Evolutionary conservation across 2,113 vertebrate genomes (phyloP).

Genomic region (Lipotes vexillifer): DNA sequence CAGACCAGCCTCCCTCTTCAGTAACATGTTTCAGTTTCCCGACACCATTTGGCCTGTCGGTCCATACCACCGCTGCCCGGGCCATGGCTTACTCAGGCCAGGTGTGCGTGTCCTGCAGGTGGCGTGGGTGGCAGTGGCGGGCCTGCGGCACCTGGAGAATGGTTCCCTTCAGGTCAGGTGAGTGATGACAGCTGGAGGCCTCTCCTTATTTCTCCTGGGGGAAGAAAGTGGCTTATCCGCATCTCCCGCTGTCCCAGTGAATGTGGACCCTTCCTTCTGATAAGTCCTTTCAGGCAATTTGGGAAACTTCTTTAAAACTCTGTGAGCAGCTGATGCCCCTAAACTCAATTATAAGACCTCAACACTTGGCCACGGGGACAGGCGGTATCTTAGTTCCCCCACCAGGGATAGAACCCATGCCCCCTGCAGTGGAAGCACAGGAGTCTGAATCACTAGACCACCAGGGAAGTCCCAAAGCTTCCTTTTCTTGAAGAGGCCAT

Average conservation of each 20-base stretch:
- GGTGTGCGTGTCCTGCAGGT: not conserved
- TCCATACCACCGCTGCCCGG: not conserved
- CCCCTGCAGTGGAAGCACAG: not conserved
- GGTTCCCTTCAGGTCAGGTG: not conserved
- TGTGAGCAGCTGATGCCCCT: not conserved
- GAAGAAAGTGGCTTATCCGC: rapidly evolving
- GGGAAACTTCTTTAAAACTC: not conserved
- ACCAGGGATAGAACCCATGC: not conserved
- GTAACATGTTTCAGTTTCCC: not conserved
- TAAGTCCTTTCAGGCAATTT: not conserved
- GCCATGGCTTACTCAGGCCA: not conserved
- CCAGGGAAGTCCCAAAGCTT: not conserved
- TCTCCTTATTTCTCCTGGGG: not conserved
- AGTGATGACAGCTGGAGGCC: not conserved
- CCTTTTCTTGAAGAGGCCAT: not conserved
- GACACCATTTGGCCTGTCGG: not conserved
- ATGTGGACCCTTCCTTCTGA: not conserved
- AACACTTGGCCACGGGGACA: not conserved
- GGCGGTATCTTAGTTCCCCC: rapidly evolving
- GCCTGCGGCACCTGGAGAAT: not conserved
- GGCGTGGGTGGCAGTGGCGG: rapidly evolving
- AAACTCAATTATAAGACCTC: not conserved
- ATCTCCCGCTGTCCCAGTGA: not conserved
- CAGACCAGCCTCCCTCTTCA: not conserved
- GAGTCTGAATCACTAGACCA: not conserved